Percentiles rank a stretch among this genome's conserved stretches.
These are phyloP conservation scores for Vireo altiloquus DNA, from an alignment of 2,113 vertebrate genomes.

Conservation along the genomic window DNA sequence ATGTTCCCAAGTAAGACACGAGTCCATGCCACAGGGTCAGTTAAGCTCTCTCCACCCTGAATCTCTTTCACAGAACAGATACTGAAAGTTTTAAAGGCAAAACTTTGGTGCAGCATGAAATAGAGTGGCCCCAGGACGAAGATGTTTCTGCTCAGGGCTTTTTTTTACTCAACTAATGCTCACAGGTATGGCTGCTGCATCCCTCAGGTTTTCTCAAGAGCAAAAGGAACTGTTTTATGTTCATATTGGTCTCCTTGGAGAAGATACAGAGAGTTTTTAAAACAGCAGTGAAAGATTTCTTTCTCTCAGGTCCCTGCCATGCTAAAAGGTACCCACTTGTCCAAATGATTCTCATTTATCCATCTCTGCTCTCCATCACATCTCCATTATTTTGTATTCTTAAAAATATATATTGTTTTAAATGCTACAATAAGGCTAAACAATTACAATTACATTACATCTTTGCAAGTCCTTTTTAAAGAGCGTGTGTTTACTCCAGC, in stretches of 20 bases:
- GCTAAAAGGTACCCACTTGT: neutral
- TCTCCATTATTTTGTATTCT: rapidly evolving
- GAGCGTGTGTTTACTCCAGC: neutral
- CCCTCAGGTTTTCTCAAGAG: neutral
- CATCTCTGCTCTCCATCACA: neutral
- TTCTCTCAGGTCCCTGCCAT: neutral
- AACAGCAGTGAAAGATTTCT: neutral
- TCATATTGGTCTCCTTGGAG: neutral
- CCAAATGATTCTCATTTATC: neutral
- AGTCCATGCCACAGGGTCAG: neutral
- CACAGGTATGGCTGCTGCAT: neutral
- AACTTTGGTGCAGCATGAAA: neutral
- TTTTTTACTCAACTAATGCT: neutral
- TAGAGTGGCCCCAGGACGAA: neutral
- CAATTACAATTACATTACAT: too few species aligned
- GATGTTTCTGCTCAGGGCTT: neutral
- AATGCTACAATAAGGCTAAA: too few species aligned
- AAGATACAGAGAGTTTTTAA: neutral
- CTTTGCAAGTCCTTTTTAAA: neutral
- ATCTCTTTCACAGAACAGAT: neutral
- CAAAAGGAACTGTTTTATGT: neutral
- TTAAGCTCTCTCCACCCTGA: neutral
- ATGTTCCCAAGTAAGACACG: neutral
- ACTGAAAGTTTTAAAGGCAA: neutral
- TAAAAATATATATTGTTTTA: too few species aligned